A percentile compares a stretch with the other conserved stretches of the same genome.
Evolutionary conservation across 2,797 vertebrate species (phyloP).

Genomic region (Selene dorsalis): DNA sequence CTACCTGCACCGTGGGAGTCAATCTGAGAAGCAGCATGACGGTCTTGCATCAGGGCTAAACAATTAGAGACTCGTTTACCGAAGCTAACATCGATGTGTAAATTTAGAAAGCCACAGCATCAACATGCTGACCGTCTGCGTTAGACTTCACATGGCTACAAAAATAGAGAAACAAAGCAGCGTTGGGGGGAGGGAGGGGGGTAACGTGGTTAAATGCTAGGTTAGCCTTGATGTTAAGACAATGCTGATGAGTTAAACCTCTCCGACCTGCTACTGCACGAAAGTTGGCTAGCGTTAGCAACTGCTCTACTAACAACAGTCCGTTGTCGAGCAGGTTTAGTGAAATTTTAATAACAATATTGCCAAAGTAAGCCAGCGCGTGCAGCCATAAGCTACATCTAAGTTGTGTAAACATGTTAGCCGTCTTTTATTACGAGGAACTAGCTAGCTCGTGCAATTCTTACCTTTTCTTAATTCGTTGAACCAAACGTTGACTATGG

Average conservation of each 20-base stretch:
- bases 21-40: background rate
- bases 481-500: slow-evolving; percentile 87
- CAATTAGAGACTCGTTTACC: background rate
- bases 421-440: background rate
- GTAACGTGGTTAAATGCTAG: background rate
- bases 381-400: background rate
- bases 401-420: background rate
- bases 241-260: background rate
- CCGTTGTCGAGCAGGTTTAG: background rate
- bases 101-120: background rate
- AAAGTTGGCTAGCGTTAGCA: slow-evolving; percentile 33
- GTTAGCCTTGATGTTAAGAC: background rate
- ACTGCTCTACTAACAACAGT: background rate
- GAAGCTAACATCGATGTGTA: background rate
- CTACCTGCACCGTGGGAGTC: background rate
- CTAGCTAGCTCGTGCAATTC: slow-evolving; percentile 21
- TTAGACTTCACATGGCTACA: background rate
- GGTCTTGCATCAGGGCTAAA: background rate
- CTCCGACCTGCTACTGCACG: background rate
- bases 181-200: rapidly evolving
- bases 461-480: slow-evolving; percentile 87
- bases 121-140: too few relatives aligned
- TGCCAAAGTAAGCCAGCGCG: slow-evolving; percentile 10
- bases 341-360: background rate
- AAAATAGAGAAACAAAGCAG: background rate